These are phyloP conservation scores for Gila robusta DNA, from an alignment of 2,797 vertebrate genomes.

Conservation along the genomic window DNA sequence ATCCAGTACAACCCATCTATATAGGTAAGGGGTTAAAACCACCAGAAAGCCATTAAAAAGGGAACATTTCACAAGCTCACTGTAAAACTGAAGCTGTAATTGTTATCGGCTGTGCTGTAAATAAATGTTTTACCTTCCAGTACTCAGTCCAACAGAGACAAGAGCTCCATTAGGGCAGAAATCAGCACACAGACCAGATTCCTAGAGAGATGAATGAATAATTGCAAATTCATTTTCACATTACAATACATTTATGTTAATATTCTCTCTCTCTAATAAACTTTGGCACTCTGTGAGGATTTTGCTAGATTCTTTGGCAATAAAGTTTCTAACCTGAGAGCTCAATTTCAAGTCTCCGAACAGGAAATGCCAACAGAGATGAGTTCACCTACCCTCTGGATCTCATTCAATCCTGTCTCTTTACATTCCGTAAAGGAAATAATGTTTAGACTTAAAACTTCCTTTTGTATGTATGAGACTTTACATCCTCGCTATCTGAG, in stretches of 20 bases:
- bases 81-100: conserved; percentile 21
- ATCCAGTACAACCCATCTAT: conserved; percentile 90
- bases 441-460: too few relatives aligned
- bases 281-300: too few relatives aligned
- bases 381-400: too few relatives aligned
- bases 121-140: conserved; percentile 82
- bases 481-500: too few relatives aligned
- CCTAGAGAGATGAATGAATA: conserved; percentile 73
- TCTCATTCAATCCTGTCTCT: too few relatives aligned
- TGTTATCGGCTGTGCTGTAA: neutral
- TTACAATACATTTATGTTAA: neutral
- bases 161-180: conserved; percentile 89
- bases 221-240: neutral
- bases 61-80: neutral
- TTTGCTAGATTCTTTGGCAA: too few relatives aligned
- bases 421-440: too few relatives aligned
- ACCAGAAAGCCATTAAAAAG: conserved; percentile 5
- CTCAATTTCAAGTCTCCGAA: too few relatives aligned
- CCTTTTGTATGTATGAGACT: too few relatives aligned
- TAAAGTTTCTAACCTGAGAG: too few relatives aligned
- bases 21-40: neutral
- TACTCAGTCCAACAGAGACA: conserved; percentile 88
- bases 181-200: conserved; percentile 89
- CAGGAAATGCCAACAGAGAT: too few relatives aligned
- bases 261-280: neutral